These are phyloP conservation scores for Lineus longissimus DNA, from an alignment of 1,140 invertebrate genomes.

Conservation along the genomic window DNA sequence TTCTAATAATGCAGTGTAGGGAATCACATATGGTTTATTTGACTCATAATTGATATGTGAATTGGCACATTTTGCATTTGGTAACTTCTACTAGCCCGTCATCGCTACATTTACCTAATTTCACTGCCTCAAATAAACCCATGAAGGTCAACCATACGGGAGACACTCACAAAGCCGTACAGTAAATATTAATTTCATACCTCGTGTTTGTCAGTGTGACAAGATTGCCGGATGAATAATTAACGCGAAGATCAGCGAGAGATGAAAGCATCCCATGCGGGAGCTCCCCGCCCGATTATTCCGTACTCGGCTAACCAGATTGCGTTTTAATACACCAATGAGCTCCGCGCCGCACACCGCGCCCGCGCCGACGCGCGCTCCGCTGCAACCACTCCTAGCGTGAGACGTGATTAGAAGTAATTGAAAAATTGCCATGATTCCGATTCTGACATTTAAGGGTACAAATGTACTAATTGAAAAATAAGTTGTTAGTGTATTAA, in stretches of 20 bases:
- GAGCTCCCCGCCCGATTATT: not conserved
- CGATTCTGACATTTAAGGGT: not conserved
- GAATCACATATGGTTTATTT: too few species aligned
- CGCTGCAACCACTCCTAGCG: not conserved
- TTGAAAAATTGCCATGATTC: conserved; percentile 5
- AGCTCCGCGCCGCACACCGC: not conserved
- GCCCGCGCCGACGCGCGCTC: not conserved
- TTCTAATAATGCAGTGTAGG: too few species aligned
- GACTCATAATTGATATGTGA: too few species aligned
- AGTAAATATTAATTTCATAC: conserved; percentile 1
- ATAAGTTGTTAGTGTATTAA: conserved; percentile 4
- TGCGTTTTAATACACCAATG: not conserved
- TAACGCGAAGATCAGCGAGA: not conserved
- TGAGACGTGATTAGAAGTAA: conserved; percentile 2
- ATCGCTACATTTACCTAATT: too few species aligned
- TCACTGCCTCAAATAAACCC: not conserved
- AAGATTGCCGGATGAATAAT: conserved; percentile 5
- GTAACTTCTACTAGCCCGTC: too few species aligned
- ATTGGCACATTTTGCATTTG: too few species aligned
- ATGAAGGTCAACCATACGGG: not conserved
- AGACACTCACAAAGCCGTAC: not conserved
- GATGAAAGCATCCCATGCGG: not conserved
- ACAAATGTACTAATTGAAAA: conserved; percentile 6
- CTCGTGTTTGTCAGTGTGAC: not conserved
- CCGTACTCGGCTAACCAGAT: not conserved